Evolutionary conservation across 2,113 vertebrate species (phyloP), one percentile per base, ranked within the genome.

Genomic region (Pleuronectes platessa): DNA sequence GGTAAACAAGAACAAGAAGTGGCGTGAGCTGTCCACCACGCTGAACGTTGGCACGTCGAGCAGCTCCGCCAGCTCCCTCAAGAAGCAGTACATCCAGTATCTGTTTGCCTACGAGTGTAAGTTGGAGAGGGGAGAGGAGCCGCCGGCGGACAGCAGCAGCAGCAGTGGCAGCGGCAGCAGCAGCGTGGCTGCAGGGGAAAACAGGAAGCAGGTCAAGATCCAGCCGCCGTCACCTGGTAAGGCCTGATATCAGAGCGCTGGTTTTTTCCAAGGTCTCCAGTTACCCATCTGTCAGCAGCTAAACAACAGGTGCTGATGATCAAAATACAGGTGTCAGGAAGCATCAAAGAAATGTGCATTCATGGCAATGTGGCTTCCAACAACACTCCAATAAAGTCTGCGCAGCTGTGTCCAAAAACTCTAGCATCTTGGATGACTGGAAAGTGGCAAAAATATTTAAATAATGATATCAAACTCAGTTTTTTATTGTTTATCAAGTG

Each of bases 1-100:
- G 97, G 97, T 98, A 76, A 98, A 99, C 93, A 99, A 99, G 94
- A 99, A 97, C 94, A 99, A 99, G 92, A 99, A 99, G 92, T 98
- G 97, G 97, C 95, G 96, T 11, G 97, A 99, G 90, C 93, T 99
- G 90, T 94, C 97, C 74, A 94, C 94, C 83, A 95, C 84, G 73
- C 93, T 98, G 59, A 96, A 94, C 9, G 95, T 98, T 40, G 97
- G 97, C 47, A 97, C 97, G 0, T 99, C 97, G 0, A 98, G 97
- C 95, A 98, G 96, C 2, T 96, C 96, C 0, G 97, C 97, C 65
- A 98, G 97, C 93, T 96, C 96, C 10, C 95, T 98, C 86, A 99
- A 99, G 92, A 98, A 98, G 93, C 97, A 98, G 92, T 99, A 99
- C 88, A 98, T 98, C 89, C 97, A 98, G 93, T 98, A 96, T 93